phyloP scores from a whole-genome alignment of 2,888 invertebrate genomes.

The Pegoplata infirma region DNA sequence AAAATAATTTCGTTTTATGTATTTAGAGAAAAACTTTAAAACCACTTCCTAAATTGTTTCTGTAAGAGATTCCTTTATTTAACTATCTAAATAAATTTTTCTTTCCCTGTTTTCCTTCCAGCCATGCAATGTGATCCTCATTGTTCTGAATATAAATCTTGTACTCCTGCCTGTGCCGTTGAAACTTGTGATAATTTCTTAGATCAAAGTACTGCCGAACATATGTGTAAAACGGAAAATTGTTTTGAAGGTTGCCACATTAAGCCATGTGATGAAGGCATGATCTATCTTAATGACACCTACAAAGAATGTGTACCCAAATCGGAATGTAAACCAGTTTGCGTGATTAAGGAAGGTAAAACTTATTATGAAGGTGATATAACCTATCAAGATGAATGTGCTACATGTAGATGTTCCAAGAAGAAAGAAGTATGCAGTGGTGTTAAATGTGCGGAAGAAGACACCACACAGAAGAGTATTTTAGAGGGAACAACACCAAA shows the following conservation, averaged over 20 bases:
- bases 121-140: conserved; percentile 93
- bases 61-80: too few species aligned
- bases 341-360: conserved; percentile 83
- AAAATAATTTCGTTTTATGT: too few species aligned
- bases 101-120: too few species aligned
- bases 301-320: conserved; percentile 87
- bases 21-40: too few species aligned
- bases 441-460: conserved; percentile 80
- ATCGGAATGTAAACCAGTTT: conserved; percentile 84
- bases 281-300: conserved; percentile 85
- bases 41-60: too few species aligned
- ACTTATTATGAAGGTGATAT: conserved; percentile 88
- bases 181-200: conserved; percentile 91
- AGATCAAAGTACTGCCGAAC: conserved; percentile 82
- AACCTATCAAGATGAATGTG: conserved; percentile 87
- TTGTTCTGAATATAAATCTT: conserved; percentile 88
- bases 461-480: conserved; percentile 26
- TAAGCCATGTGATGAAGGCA: conserved; percentile 85
- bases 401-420: conserved; percentile 87
- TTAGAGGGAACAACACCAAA: conserved; percentile 68
- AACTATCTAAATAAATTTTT: too few species aligned
- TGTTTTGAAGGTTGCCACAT: conserved; percentile 91
- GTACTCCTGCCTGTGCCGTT: conserved; percentile 88
- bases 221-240: conserved; percentile 84
- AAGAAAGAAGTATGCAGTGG: conserved; percentile 85